Conservation (phyloP, 2,888 invertebrate genomes). For the Mycalesis mineus region DNA sequence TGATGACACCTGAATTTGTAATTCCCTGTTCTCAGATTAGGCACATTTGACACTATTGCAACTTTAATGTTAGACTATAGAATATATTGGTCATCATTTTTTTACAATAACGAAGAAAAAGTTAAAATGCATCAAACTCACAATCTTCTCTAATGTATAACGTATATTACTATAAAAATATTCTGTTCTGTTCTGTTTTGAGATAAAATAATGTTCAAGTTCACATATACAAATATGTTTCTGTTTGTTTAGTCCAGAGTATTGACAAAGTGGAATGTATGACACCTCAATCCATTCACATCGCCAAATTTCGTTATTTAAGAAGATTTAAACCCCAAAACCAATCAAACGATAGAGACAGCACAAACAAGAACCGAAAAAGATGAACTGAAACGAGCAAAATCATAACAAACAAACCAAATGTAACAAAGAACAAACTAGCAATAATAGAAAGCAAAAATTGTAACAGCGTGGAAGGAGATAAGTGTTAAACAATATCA, state of each 20-base stretch:
- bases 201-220: too few relatives aligned
- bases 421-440: constrained; percentile 37
- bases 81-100: too few relatives aligned
- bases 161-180: too few relatives aligned
- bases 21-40: too few relatives aligned
- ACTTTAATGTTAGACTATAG: too few relatives aligned
- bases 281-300: constrained; percentile 38
- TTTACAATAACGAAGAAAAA: too few relatives aligned
- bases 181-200: too few relatives aligned
- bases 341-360: constrained; percentile 11
- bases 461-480: constrained; percentile 43
- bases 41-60: too few relatives aligned
- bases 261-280: neutral
- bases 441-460: constrained; percentile 57
- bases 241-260: neutral
- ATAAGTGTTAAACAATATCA: constrained; percentile 32
- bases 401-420: constrained; percentile 21
- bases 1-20: too few relatives aligned
- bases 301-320: constrained; percentile 37
- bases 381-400: constrained; percentile 32
- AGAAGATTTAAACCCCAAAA: constrained; percentile 39
- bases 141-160: too few relatives aligned
- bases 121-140: too few relatives aligned
- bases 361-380: constrained; percentile 36
- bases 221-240: too few relatives aligned